Percentiles rank a stretch among this genome's conserved stretches.
Evolutionary conservation across 2,113 vertebrate genomes (phyloP).

Genomic region (Machaerirhynchus nigripectus): DNA sequence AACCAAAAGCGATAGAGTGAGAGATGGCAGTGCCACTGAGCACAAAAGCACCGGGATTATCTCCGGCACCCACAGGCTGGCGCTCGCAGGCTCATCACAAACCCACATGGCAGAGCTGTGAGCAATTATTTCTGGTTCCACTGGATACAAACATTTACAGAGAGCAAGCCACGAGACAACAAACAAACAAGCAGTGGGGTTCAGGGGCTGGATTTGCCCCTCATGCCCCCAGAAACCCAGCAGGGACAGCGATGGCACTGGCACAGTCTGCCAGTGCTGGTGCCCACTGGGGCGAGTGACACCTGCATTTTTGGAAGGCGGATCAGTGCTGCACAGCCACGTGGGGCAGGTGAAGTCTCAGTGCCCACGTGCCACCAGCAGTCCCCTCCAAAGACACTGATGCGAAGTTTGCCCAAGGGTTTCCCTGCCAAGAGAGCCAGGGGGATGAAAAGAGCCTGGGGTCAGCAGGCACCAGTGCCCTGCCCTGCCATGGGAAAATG

Average conservation of each 20-base stretch:
- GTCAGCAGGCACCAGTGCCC: accelerated
- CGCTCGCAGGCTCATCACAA: not conserved
- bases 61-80: not conserved
- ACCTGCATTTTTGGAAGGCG: not conserved
- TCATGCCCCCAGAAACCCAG: accelerated
- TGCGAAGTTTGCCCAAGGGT: not conserved
- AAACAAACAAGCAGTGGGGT: not conserved
- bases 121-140: not conserved
- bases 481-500: not conserved
- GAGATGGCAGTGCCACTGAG: not conserved
- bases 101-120: not conserved
- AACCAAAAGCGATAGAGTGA: not conserved
- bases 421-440: not conserved
- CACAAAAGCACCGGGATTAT: not conserved
- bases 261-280: accelerated
- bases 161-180: not conserved
- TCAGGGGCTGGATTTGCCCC: not conserved
- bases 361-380: accelerated
- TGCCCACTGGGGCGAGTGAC: not conserved
- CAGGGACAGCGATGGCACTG: accelerated
- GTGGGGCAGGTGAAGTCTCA: accelerated
- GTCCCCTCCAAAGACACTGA: not conserved
- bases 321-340: not conserved
- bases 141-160: not conserved
- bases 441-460: not conserved